Percentiles rank a stretch among this genome's conserved stretches.
phyloP scores from a whole-genome alignment of 2,113 vertebrate genomes.

The Dromiciops gliroides region DNA sequence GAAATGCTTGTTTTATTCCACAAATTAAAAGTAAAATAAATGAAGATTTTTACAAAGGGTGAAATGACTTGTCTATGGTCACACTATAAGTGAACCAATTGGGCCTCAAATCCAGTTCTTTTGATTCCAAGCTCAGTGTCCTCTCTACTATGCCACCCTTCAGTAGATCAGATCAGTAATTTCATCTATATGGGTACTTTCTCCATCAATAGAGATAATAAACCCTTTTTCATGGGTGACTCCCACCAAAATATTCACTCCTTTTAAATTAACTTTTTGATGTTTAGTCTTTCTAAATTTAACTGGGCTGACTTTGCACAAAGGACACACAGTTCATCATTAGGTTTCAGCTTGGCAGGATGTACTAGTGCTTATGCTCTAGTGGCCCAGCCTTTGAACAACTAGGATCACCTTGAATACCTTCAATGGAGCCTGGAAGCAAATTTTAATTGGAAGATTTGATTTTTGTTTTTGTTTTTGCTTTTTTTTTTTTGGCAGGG shows the following conservation, averaged over 20 bases:
- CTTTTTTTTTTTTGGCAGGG: no score
- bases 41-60: background rate
- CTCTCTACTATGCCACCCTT: background rate
- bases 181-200: background rate
- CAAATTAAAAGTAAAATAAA: background rate
- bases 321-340: background rate
- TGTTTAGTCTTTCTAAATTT: background rate
- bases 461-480: no score
- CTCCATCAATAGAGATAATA: background rate
- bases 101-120: background rate
- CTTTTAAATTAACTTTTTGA: background rate
- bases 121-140: background rate
- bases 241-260: background rate
- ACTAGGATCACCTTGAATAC: background rate
- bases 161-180: background rate
- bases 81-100: background rate
- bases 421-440: background rate
- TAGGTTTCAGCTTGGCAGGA: background rate
- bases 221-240: background rate
- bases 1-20: background rate
- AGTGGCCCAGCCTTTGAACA: background rate
- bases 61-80: background rate
- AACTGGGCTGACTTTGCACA: background rate
- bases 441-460: background rate
- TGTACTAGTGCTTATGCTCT: background rate